Percentiles rank a stretch among this genome's conserved stretches.
phyloP scores from a whole-genome alignment of 2,888 invertebrate genomes.

The Pyrrhia umbra region DNA sequence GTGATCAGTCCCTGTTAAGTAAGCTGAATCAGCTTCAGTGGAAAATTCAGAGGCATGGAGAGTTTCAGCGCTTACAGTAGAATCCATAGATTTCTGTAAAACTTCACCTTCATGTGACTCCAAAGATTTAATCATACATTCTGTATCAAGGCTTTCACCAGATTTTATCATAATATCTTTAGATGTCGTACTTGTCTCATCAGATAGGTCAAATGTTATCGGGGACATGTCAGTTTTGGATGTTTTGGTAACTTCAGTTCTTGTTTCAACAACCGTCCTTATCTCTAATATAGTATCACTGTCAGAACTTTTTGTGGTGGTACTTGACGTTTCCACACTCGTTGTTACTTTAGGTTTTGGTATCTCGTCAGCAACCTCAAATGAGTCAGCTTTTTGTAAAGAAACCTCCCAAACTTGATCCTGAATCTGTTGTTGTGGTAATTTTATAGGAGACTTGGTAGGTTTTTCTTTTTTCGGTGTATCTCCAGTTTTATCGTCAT shows the following conservation, averaged over 20 bases:
- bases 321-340: conserved; percentile 67
- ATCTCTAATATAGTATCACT: conserved; percentile 75
- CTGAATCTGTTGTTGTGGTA: conserved; percentile 85
- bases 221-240: conserved; percentile 84
- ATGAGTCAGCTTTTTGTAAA: conserved; percentile 81
- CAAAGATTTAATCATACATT: conserved; percentile 87
- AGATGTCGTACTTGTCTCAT: conserved; percentile 82
- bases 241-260: conserved; percentile 73
- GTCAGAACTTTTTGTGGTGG: conserved; percentile 72
- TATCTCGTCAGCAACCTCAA: conserved; percentile 79
- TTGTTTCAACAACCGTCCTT: conserved; percentile 71
- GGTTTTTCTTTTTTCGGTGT: conserved; percentile 81
- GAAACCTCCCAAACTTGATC: conserved; percentile 87
- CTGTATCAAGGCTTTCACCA: conserved; percentile 88
- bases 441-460: conserved; percentile 82
- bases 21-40: conserved; percentile 88
- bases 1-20: conserved; percentile 85
- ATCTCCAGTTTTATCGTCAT: conserved; percentile 82
- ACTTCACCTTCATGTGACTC: conserved; percentile 89
- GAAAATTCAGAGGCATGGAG: conserved; percentile 88
- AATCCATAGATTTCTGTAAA: conserved; percentile 88
- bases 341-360: conserved; percentile 69
- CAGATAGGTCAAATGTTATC: conserved; percentile 81
- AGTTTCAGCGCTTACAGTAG: conserved; percentile 88
- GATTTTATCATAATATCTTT: conserved; percentile 89